Base-by-base conservation (phyloP, 2,797 vertebrate species). In the Enteromius mattozi region DNA sequence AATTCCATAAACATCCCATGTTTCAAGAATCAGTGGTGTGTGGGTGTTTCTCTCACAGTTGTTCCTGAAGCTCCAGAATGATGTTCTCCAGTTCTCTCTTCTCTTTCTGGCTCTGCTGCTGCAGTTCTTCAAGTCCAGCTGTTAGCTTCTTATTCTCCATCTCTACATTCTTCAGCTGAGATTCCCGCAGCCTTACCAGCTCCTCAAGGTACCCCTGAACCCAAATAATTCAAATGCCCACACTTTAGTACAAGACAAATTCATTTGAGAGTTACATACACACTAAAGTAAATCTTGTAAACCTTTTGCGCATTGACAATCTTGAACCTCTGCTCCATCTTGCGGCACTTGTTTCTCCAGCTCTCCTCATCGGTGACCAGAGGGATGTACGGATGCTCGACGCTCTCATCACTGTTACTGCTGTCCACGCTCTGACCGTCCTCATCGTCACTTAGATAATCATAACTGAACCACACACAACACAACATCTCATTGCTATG, bases 251-350 rank as follows among this genome's bases (percentile, higher is more conserved):
- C 69, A 77, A 27, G 17, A 49, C 40, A 68, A 17, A 51, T 42
- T 82, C 0, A 56, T 56, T 19, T 24, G 12, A 63, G 6, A 16
- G 70, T 56, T 33, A 49, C 21, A 6, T 13, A 56, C 6, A 21
- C 45, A 42, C 16, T 56, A 10, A 4, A 45, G 21, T 7, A 49
- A 42, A 71, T 72, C 27, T 66, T 30, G 16, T 16, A 33, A 30
- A 96, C 96, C 95, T 97, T 97, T 89, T 97, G 96, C 17, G 96
- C 96, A 1, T 96, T 97, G 86, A 97, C 95, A 0, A 97, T 96
- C 90, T 96, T 96, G 81, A 96, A 97, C 85, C 96, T 96, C 93
- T 97, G 96, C 89, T 97, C 96, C 96, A 96, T 96, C 92, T 96
- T 96, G 88, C 96, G 95, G 92, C 96, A 97, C 76, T 96, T 97